Evolutionary conservation across 2,888 invertebrate species (phyloP).

Genomic region (Octodonta nipae): DNA sequence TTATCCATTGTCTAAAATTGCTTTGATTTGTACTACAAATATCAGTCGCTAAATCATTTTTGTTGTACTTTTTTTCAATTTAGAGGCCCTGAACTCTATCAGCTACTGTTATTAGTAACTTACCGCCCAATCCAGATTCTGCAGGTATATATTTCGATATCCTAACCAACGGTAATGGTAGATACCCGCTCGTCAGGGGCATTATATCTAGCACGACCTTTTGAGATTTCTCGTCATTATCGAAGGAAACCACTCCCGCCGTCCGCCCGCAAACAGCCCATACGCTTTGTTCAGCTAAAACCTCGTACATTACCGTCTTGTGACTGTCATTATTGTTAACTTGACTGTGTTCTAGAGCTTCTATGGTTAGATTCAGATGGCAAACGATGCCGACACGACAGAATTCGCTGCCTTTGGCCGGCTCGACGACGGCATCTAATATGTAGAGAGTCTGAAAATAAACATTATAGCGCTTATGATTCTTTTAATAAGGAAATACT

Average conservation of each 20-base stretch:
- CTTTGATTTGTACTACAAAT: too few relatives aligned
- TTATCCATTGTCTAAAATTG: too few relatives aligned
- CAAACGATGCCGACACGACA: conserved; percentile 83
- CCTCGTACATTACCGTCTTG: conserved; percentile 82
- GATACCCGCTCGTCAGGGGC: conserved; percentile 80
- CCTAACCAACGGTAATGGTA: conserved; percentile 77
- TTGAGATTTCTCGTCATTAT: conserved; percentile 41
- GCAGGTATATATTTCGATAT: conserved; percentile 83
- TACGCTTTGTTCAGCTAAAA: conserved; percentile 78
- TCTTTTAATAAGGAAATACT: background rate
- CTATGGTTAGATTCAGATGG: conserved; percentile 62
- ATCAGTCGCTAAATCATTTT: too few relatives aligned
- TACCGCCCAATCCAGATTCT: conserved; percentile 26
- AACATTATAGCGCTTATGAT: background rate
- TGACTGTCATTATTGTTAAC: conserved; percentile 13
- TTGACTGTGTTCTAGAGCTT: conserved; percentile 17
- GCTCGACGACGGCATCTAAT: conserved; percentile 64
- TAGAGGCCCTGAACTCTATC: too few relatives aligned
- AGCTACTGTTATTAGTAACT: too few relatives aligned
- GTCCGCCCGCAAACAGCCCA: conserved; percentile 89
- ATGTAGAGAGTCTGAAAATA: conserved; percentile 61
- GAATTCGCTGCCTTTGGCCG: conserved; percentile 66
- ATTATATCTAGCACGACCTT: conserved; percentile 76
- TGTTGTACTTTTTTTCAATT: too few relatives aligned
- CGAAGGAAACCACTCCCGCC: conserved; percentile 53